Evolutionary conservation across 1,140 invertebrate genomes (phyloP).

Genomic region (Listronotus oregonensis): DNA sequence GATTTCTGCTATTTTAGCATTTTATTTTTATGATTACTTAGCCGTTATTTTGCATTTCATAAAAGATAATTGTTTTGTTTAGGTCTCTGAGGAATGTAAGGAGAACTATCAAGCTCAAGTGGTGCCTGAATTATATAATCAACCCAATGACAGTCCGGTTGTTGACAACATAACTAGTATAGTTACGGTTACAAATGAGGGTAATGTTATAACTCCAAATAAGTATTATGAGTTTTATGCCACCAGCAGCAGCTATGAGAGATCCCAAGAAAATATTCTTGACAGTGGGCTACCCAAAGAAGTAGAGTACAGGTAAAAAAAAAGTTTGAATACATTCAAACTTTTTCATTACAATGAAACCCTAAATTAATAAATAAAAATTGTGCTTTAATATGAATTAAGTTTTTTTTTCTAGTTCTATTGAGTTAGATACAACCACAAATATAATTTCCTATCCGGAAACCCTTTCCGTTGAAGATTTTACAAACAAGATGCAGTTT

Average conservation of each 20-base stretch:
- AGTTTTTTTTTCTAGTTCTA: conserved; percentile 24
- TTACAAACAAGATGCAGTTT: conserved; percentile 43
- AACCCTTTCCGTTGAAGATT: conserved; percentile 29
- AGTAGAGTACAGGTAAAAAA: conserved; percentile 50
- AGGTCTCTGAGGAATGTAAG: conserved; percentile 46
- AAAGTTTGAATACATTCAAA: not conserved
- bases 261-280: conserved; percentile 24
- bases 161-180: conserved; percentile 27
- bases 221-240: conserved; percentile 39
- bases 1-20: not conserved
- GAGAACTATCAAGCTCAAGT: conserved; percentile 51
- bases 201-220: conserved; percentile 25
- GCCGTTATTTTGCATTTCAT: not conserved
- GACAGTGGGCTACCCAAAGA: conserved; percentile 50
- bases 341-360: not conserved
- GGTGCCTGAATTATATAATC: conserved; percentile 49
- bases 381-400: too few species aligned
- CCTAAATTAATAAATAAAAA: not conserved
- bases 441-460: conserved; percentile 33
- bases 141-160: conserved; percentile 26
- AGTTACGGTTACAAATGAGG: conserved; percentile 9
- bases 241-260: conserved; percentile 16
- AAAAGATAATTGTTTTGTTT: not conserved
- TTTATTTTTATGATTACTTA: not conserved
- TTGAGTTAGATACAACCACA: conserved; percentile 41